phyloP scores from a whole-genome alignment of 2,888 invertebrate species.

The Drosophila kuntzei region DNA sequence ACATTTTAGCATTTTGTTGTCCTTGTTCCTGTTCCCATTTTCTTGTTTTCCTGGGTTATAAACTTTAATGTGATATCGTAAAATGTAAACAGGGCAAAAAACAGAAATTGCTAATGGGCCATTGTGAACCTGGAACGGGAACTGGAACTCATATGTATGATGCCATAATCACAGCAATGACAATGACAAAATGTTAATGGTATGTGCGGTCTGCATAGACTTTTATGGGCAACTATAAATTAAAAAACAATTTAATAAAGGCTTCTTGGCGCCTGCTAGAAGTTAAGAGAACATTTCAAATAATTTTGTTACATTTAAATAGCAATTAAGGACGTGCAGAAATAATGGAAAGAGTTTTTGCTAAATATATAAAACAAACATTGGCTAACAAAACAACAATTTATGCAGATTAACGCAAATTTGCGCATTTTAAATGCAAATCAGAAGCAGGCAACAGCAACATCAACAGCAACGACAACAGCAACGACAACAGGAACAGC shows the following conservation, averaged over 20 bases:
- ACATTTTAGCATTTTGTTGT: slow-evolving; percentile 54
- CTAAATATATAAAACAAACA: slow-evolving; percentile 36
- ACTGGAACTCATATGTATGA: slow-evolving; percentile 43
- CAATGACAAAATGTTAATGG: slow-evolving; percentile 65
- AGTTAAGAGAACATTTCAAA: slow-evolving; percentile 49
- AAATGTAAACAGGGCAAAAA: slow-evolving; percentile 52
- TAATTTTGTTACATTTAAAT: slow-evolving; percentile 69
- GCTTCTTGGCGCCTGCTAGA: slow-evolving; percentile 15
- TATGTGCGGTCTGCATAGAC: slow-evolving; percentile 28
- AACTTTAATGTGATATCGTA: slow-evolving; percentile 73
- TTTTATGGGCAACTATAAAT: slow-evolving; percentile 71
- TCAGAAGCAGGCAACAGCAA: slow-evolving; percentile 48
- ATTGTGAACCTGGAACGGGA: slow-evolving; percentile 17
- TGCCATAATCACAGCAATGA: slow-evolving; percentile 65
- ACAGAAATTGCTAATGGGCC: slow-evolving; percentile 46
- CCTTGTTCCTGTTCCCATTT: slow-evolving; percentile 17
- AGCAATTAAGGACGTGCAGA: slow-evolving; percentile 54
- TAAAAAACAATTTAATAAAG: slow-evolving; percentile 68
- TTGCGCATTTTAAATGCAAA: slow-evolving; percentile 74
- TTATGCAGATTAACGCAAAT: slow-evolving; percentile 64
- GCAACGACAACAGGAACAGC: slow-evolving; percentile 19
- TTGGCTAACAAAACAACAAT: slow-evolving; percentile 25
- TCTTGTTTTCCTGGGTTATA: slow-evolving; percentile 43
- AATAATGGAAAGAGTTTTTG: slow-evolving; percentile 8
- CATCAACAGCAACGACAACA: slow-evolving; percentile 26